Percentiles rank a stretch among this genome's conserved stretches.
These are phyloP conservation scores for Achroia grisella DNA, from an alignment of 1,140 invertebrate species.

Conservation along the genomic window DNA sequence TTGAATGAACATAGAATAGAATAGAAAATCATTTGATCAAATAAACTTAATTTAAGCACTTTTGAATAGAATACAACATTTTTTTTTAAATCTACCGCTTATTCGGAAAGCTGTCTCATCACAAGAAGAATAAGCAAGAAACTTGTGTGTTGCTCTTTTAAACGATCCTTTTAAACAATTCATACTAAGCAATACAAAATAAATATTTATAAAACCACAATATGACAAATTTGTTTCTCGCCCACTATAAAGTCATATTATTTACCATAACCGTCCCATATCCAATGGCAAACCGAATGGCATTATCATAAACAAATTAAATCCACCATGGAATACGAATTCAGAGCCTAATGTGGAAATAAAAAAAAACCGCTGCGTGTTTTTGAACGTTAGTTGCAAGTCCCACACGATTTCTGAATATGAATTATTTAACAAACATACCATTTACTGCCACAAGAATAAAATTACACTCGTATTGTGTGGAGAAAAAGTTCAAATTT, in stretches of 20 bases:
- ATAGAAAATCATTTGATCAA: too few relatives aligned
- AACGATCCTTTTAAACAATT: too few relatives aligned
- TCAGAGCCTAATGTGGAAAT: background rate
- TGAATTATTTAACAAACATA: constrained; percentile 1
- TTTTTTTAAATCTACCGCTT: too few relatives aligned
- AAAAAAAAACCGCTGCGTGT: background rate
- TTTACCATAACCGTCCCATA: background rate
- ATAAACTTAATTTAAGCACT: too few relatives aligned
- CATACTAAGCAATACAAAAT: too few relatives aligned
- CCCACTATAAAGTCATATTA: background rate
- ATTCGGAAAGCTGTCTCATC: too few relatives aligned
- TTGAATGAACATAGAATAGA: too few relatives aligned
- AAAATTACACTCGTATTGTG: background rate
- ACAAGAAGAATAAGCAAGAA: too few relatives aligned
- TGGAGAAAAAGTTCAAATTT: background rate
- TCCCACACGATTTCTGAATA: constrained; percentile 1
- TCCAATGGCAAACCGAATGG: background rate
- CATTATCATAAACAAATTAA: constrained; percentile 4
- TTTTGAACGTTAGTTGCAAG: background rate
- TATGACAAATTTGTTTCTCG: too few relatives aligned
- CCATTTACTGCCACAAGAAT: background rate
- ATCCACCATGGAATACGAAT: background rate
- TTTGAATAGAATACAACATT: too few relatives aligned
- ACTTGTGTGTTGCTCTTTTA: too few relatives aligned
- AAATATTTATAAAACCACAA: too few relatives aligned